Conservation (phyloP, 2,797 vertebrate species). For the Halcyon leucocephala region DNA sequence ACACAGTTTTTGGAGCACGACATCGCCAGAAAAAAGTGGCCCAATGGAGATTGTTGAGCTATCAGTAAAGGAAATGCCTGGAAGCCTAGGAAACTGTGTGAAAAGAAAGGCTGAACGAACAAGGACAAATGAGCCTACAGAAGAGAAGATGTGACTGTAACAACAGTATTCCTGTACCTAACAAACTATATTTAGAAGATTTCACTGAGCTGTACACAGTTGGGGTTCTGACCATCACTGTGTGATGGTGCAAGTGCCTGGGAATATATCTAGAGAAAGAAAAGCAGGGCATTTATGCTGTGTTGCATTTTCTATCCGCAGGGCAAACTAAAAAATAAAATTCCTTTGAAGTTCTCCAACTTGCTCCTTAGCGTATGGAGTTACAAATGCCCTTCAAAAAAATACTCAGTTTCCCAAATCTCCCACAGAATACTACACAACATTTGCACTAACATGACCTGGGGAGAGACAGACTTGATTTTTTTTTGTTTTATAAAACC, state of each 20-base stretch:
- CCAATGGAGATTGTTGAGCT: neutral
- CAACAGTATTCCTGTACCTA: neutral
- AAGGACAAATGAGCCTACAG: neutral
- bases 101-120: neutral
- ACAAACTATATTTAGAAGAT: neutral
- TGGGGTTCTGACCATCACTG: neutral
- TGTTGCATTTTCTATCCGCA: neutral
- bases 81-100: neutral
- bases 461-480: constrained; percentile 28
- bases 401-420: neutral
- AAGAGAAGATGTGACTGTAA: neutral
- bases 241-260: neutral
- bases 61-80: neutral
- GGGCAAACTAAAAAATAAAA: neutral
- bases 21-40: neutral
- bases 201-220: neutral
- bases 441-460: constrained; percentile 43
- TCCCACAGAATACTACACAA: neutral
- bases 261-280: neutral
- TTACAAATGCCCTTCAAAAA: neutral
- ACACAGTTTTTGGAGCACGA: neutral
- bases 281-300: neutral
- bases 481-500: constrained; percentile 57
- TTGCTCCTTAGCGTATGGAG: neutral
- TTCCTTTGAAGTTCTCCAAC: neutral